phyloP scores from a whole-genome alignment of 2,113 vertebrate species.

The Gobiocypris rarus region DNA sequence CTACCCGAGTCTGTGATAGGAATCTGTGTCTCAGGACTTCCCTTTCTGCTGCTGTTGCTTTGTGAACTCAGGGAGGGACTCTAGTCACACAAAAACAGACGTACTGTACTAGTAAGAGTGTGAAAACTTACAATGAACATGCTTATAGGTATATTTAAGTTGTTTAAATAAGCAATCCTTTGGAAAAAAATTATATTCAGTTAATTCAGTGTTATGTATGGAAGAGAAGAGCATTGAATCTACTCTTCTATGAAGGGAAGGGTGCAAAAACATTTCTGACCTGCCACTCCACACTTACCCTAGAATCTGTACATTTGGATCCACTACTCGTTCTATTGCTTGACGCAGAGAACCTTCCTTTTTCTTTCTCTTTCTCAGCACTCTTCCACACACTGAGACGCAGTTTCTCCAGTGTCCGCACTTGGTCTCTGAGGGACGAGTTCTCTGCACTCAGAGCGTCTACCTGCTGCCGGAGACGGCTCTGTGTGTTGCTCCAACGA shows the following conservation, averaged over 20 bases:
- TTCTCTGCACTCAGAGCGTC: slow-evolving; percentile 86
- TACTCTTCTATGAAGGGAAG: too few relatives aligned
- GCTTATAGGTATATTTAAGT: background rate
- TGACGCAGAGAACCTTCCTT: slow-evolving; percentile 45
- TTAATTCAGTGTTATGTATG: background rate
- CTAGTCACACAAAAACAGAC: slow-evolving; percentile 65
- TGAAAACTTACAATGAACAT: background rate
- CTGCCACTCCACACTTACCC: slow-evolving; percentile 59
- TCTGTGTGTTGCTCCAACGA: slow-evolving; percentile 86
- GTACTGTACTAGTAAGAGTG: background rate
- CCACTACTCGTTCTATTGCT: slow-evolving; percentile 62
- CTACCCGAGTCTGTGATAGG: slow-evolving; percentile 48
- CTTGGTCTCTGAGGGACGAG: slow-evolving; percentile 82
- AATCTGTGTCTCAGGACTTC: slow-evolving; percentile 53
- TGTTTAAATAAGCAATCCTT: background rate
- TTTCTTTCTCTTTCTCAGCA: slow-evolving; percentile 66
- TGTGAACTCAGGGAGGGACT: slow-evolving; percentile 67
- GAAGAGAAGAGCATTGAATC: background rate
- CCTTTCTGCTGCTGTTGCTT: slow-evolving; percentile 41
- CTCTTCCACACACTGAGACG: slow-evolving; percentile 88
- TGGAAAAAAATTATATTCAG: background rate
- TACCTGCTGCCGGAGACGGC: slow-evolving; percentile 86
- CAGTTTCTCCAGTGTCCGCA: slow-evolving; percentile 86
- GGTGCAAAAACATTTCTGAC: background rate
- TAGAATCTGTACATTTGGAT: slow-evolving; percentile 52